Base-by-base conservation (phyloP, 2,113 vertebrate genomes). In the Takifugu bimaculatus region DNA sequence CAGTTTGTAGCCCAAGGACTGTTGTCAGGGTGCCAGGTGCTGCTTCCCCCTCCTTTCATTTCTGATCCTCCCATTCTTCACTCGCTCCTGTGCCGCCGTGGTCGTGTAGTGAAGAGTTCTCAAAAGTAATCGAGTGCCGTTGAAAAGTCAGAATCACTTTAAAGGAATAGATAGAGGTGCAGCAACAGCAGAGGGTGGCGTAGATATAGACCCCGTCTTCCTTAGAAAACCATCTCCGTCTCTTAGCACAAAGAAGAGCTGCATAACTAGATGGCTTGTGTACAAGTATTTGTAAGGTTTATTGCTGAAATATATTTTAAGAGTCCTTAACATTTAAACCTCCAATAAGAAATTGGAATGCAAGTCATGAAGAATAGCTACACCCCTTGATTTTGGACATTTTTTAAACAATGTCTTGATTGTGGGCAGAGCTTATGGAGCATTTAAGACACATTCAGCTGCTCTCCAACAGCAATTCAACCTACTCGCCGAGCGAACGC, bases 1-100 rank as follows among this genome's bases (percentile, higher is more conserved):
- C 79, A 73, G 57, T 72, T 80, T 80, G 49, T 79, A 63, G 75
- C 84, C 80, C 74, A 1, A 56, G 75, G 83, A 65, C 50, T 70
- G 60, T 63, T 73, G 68, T 72, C 65, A 54, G 54, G 50, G 54
- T 47, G 49, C 72, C 4, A 44, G 76, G 60, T 68, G 57, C 70
- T 0, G 42, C 65, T 85, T 82, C 83, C 65, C 50, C 25, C 57
- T 70, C 53, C 14, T 26, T 68, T 77, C 26, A 3, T 53, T 68
- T 73, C 26, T 60, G 68, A 85, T 85, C 77, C 70, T 73, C 57
- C 65, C 13, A 7, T 48, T 48, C 45, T 48, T 6, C 12, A n/a
- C 32, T 39, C 11, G 6, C 26, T 75, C 54, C 47, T 58, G 60
- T 69, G 50, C 63, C 11, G 25, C 63, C 7, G 0, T 45, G 50